These are phyloP conservation scores for Balaenoptera acutorostrata DNA, from an alignment of 2,113 vertebrate species.

Conservation along the genomic window DNA sequence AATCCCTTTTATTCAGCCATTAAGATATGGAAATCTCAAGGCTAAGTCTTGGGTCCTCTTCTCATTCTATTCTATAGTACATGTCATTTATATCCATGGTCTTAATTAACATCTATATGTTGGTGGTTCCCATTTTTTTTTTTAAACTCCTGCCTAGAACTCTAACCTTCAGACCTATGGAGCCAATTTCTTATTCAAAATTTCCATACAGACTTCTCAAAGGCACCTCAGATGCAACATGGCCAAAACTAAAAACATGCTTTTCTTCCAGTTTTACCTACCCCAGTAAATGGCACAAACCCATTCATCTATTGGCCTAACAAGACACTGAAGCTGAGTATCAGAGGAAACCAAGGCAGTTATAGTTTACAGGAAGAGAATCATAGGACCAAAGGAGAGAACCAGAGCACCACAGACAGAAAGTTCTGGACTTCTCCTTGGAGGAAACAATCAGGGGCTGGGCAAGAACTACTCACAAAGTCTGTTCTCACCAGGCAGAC, in stretches of 20 bases:
- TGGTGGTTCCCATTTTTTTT: not conserved
- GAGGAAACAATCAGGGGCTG: not conserved
- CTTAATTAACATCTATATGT: not conserved
- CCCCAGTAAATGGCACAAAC: not conserved
- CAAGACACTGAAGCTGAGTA: not conserved
- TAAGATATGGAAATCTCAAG: not conserved
- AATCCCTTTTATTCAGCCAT: not conserved
- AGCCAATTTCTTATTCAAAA: not conserved
- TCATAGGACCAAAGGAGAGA: not conserved
- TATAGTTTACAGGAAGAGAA: not conserved
- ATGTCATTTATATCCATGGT: not conserved
- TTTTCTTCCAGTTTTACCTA: not conserved
- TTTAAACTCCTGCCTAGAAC: not conserved
- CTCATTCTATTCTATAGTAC: not conserved
- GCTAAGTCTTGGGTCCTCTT: not conserved
- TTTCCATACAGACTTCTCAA: not conserved
- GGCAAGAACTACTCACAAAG: not conserved
- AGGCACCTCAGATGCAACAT: not conserved
- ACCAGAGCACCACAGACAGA: not conserved
- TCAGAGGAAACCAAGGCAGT: not conserved
- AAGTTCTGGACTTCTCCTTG: not conserved
- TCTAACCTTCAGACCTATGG: not conserved
- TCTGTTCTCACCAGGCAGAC: not conserved
- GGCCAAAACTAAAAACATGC: not conserved
- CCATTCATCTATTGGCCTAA: not conserved